phyloP scores from a whole-genome alignment of 2,888 invertebrate genomes.

The Syrista parreyssii region DNA sequence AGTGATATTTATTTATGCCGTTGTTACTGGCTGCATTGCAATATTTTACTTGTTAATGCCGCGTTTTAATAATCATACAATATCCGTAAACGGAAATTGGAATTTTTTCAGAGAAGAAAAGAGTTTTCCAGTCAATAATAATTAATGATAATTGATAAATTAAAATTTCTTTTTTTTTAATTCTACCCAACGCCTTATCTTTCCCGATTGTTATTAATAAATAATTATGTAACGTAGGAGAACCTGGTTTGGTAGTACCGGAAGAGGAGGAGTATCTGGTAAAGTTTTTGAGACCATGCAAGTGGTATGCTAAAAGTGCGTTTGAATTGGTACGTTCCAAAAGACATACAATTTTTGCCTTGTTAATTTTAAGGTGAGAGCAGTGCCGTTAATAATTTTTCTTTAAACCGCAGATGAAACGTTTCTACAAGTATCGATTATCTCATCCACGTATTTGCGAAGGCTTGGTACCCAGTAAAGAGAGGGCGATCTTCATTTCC shows the following conservation, averaged over 20 bases:
- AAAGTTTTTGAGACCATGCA: constrained; percentile 86
- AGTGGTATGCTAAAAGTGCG: constrained; percentile 87
- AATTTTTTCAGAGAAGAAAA: not conserved
- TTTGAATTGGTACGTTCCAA: constrained; percentile 74
- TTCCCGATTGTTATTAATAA: constrained; percentile 44
- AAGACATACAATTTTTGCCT: not conserved
- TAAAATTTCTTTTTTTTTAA: constrained; percentile 18
- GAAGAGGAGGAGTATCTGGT: constrained; percentile 79
- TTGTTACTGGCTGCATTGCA: too few species aligned
- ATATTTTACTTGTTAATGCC: too few species aligned
- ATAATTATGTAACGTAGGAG: constrained; percentile 66
- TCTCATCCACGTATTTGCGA: constrained; percentile 74
- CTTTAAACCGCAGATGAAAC: constrained; percentile 71
- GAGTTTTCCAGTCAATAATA: not conserved
- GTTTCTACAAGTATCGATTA: constrained; percentile 77
- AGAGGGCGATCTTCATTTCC: constrained; percentile 73
- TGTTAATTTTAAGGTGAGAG: not conserved
- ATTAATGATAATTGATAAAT: not conserved
- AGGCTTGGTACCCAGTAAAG: constrained; percentile 73
- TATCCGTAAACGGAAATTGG: not conserved
- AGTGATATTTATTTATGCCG: too few species aligned
- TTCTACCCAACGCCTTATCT: constrained; percentile 4
- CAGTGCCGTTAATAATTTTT: constrained; percentile 1
- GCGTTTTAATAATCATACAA: not conserved
- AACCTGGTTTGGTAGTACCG: constrained; percentile 73